Conservation (phyloP, 2,888 invertebrate species). For the Lasioglossum leucozonium region DNA sequence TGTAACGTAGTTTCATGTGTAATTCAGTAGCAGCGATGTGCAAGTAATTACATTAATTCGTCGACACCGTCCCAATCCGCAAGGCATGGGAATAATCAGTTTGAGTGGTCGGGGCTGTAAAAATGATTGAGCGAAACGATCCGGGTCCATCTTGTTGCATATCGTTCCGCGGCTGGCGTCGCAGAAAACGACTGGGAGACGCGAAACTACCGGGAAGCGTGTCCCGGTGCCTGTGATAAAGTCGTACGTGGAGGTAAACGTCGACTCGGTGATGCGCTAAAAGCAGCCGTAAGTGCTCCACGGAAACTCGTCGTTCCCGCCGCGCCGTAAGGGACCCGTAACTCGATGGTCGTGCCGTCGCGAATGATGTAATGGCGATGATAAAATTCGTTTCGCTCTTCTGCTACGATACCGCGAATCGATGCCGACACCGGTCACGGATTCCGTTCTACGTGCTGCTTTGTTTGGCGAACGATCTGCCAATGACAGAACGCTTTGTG, state of each 20-base stretch:
- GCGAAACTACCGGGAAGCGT: slow-evolving; percentile 44
- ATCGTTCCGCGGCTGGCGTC: neutral
- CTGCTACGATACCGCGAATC: slow-evolving; percentile 23
- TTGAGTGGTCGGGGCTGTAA: neutral
- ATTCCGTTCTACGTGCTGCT: slow-evolving; percentile 14
- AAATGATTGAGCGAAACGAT: neutral
- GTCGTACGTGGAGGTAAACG: slow-evolving; percentile 55
- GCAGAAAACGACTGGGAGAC: slow-evolving; percentile 16
- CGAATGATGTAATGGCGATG: slow-evolving; percentile 51
- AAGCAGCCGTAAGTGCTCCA: slow-evolving; percentile 48
- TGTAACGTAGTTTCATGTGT: neutral
- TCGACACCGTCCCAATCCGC: neutral
- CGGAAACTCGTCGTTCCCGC: slow-evolving; percentile 44
- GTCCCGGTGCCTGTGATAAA: slow-evolving; percentile 58
- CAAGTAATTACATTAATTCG: neutral
- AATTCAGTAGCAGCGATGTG: neutral
- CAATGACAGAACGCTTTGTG: neutral
- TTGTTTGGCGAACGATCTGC: neutral
- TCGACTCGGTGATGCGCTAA: slow-evolving; percentile 45
- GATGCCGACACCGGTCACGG: slow-evolving; percentile 33
- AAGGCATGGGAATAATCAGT: neutral
- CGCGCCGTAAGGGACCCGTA: slow-evolving; percentile 35
- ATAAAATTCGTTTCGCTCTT: slow-evolving; percentile 47
- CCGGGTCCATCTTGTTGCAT: neutral
- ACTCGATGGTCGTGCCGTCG: slow-evolving; percentile 36